Base-by-base conservation (phyloP, 2,113 vertebrate species). In the Edolisoma coerulescens region DNA sequence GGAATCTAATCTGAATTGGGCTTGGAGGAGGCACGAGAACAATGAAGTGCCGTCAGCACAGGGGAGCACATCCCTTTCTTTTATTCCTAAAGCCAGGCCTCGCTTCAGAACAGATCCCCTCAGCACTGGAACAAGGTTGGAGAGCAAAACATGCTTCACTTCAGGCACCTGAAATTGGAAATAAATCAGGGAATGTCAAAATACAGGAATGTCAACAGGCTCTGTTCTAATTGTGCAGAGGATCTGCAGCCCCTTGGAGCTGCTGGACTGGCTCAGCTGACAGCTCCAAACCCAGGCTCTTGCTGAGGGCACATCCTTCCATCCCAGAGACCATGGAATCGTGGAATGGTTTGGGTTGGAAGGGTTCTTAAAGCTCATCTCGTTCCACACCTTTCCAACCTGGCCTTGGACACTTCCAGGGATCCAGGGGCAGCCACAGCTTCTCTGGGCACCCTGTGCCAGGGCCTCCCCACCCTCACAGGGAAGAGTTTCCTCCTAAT, bases 1-100 rank as follows among this genome's bases (percentile, higher is more conserved):
- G 20, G 92, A 97, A 97, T 98, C 97, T 98, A 98, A 98, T 98
- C 98, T 97, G 97, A 95, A 95, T 96, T 81, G 94, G 92, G 93
- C 93, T 97, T 37, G 84, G 96, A 97, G 95, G 84, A 94, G 96
- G 90, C 84, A 95, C 74, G 78, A 84, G 68, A 80, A 94, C 89
- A 92, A 84, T 49, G 64, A 91, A 84, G 84, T 37, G 76, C 24
- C 14, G 3, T 65, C 52, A 60, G 88, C 17, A 7, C 0, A 4
- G 67, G 64, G 41, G 10, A 84, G 57, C 17, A 50, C 45, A 59
- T 54, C 67, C 20, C 2, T 0, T 69, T 32, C 39, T 92, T 88
- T 67, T 32, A 3, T 53, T 84, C 87, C 82, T 16, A 18, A 81
- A 92, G 64, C 64, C 53, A 7, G 11, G 70, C 37, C 37, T 20